A percentile compares a stretch with the other conserved stretches of the same genome.
Evolutionary conservation across 2,888 invertebrate species (phyloP).

Genomic region (Poecilobothrus nobilitatus): DNA sequence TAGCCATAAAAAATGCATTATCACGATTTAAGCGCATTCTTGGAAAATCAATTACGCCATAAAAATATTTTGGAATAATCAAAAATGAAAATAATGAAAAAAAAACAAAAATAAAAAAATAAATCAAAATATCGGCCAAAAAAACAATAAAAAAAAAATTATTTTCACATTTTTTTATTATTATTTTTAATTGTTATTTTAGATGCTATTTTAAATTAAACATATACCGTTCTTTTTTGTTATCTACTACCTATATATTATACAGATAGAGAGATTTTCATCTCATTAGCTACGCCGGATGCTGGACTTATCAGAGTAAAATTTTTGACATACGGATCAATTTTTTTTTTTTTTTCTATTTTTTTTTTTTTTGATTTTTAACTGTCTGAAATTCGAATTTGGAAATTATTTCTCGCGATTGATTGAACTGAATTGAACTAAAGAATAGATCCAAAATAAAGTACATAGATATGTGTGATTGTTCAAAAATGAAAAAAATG

Average conservation of each 20-base stretch:
- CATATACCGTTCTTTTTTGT: not conserved
- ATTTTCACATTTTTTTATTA: not conserved
- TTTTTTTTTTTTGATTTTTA: too few relatives aligned
- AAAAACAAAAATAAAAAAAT: too few relatives aligned
- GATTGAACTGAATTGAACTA: too few relatives aligned
- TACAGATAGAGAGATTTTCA: not conserved
- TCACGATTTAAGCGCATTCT: slow-evolving; percentile 9
- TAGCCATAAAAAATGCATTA: slow-evolving; percentile 9
- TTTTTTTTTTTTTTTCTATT: not conserved
- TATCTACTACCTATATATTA: too few relatives aligned
- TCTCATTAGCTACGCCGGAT: slow-evolving; percentile 4
- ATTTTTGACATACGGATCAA: too few relatives aligned
- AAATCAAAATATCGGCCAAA: not conserved
- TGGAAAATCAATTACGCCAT: slow-evolving; percentile 4
- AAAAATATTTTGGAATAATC: not conserved
- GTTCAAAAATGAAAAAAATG: too few relatives aligned
- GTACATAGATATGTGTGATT: too few relatives aligned
- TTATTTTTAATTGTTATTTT: not conserved
- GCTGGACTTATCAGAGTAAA: not conserved
- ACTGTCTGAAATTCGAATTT: too few relatives aligned
- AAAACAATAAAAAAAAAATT: not conserved
- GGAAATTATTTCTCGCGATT: too few relatives aligned
- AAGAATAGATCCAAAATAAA: too few relatives aligned
- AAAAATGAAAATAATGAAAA: not conserved
- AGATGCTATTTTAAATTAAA: not conserved